phyloP scores from a whole-genome alignment of 2,113 vertebrate species.

The Acrocephalus kingi region DNA sequence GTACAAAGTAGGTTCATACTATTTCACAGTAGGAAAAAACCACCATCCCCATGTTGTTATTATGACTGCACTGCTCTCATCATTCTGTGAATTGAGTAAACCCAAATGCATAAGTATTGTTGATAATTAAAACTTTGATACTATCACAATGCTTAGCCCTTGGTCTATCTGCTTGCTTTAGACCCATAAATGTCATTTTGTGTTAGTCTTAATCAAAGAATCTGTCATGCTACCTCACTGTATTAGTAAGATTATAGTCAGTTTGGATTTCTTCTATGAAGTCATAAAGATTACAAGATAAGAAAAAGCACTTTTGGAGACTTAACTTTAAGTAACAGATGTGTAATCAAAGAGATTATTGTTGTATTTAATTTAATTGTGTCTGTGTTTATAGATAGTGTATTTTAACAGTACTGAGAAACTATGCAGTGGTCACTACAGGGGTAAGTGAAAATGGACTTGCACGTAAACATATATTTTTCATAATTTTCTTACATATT shows the following conservation, averaged over 20 bases:
- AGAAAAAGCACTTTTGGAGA: background rate
- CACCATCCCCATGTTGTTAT: background rate
- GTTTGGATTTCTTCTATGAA: conserved; percentile 22
- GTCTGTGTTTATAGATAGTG: background rate
- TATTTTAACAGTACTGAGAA: background rate
- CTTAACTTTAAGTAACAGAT: background rate
- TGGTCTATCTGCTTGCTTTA: background rate
- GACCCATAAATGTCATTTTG: background rate
- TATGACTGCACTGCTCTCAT: background rate
- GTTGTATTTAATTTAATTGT: background rate
- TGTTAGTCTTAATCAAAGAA: background rate
- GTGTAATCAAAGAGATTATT: background rate
- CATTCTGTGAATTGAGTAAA: background rate
- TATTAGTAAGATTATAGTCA: background rate
- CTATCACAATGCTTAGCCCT: background rate
- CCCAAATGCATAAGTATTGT: background rate
- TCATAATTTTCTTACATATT: background rate
- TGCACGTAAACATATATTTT: conserved; percentile 9
- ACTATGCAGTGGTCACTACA: background rate
- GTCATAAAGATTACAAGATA: background rate
- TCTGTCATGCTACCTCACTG: background rate
- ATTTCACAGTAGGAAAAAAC: background rate
- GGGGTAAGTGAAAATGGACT: conserved; percentile 5
- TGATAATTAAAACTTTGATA: background rate
- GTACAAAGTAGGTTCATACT: background rate